Percentiles rank a stretch among this genome's conserved stretches.
Evolutionary conservation across 2,113 vertebrate species (phyloP).

Genomic region (Brachionichthys hirsutus): DNA sequence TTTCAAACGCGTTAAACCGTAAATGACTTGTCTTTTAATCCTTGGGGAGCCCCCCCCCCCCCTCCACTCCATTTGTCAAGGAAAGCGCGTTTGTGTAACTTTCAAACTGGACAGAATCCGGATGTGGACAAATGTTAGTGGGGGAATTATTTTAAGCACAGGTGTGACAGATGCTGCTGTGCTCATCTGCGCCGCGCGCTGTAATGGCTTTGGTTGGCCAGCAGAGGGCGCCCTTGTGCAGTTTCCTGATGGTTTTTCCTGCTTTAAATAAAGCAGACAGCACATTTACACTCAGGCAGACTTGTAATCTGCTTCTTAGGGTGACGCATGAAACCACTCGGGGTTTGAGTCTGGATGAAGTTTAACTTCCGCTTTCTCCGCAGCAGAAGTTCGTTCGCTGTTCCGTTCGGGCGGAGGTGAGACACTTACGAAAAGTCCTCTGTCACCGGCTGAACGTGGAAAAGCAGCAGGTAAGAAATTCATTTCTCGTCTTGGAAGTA

Average conservation of each 20-base stretch:
- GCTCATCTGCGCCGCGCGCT: not conserved
- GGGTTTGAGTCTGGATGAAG: too few relatives aligned
- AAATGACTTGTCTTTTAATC: not conserved
- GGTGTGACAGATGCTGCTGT: not conserved
- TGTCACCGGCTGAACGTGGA: slow-evolving; percentile 89
- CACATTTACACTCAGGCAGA: too few relatives aligned
- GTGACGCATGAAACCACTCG: too few relatives aligned
- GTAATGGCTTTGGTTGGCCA: slow-evolving; percentile 12
- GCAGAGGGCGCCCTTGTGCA: slow-evolving; percentile 29
- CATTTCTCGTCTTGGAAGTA: not conserved
- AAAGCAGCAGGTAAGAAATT: slow-evolving; percentile 82
- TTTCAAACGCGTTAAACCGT: slow-evolving; percentile 10
- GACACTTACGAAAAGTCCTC: slow-evolving; percentile 90
- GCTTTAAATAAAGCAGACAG: not conserved
- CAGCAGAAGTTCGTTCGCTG: slow-evolving; percentile 96
- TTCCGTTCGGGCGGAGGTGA: slow-evolving; percentile 90
- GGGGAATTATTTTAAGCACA: too few relatives aligned
- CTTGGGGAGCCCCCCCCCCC: not conserved
- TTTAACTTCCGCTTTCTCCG: slow-evolving; percentile 19
- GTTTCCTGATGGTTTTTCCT: not conserved
- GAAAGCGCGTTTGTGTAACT: not conserved
- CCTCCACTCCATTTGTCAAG: not conserved
- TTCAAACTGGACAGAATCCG: too few relatives aligned
- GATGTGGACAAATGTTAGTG: too few relatives aligned
- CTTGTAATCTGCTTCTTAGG: too few relatives aligned